phyloP scores from a whole-genome alignment of 2,888 invertebrate species.

The Eupithecia vulgata region DNA sequence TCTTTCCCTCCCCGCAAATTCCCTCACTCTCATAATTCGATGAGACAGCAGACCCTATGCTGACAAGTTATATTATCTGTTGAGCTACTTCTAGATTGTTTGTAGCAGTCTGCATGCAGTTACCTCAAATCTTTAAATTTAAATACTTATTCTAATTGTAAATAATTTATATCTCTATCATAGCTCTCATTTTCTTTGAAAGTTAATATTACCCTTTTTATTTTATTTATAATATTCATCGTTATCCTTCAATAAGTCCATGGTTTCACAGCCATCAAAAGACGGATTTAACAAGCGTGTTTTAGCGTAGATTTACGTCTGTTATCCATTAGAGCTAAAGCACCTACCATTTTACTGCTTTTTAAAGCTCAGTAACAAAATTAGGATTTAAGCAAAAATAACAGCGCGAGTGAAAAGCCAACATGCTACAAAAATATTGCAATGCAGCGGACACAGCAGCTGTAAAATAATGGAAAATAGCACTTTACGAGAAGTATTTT shows the following conservation, averaged over 20 bases:
- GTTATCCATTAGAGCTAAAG: constrained; percentile 51
- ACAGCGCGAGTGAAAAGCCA: constrained; percentile 19
- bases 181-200: neutral
- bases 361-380: constrained; percentile 45
- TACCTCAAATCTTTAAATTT: neutral
- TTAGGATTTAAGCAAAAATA: constrained; percentile 38
- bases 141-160: too few species aligned
- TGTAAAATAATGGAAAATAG: neutral
- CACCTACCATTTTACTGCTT: constrained; percentile 47
- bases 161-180: neutral
- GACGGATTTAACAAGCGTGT: constrained; percentile 47
- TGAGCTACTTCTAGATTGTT: neutral
- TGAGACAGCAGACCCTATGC: too few species aligned
- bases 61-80: too few species aligned
- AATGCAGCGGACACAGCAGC: neutral
- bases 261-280: constrained; percentile 35
- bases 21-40: too few species aligned
- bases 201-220: neutral
- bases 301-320: constrained; percentile 50
- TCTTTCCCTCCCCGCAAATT: too few species aligned
- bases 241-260: neutral
- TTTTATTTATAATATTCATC: neutral
- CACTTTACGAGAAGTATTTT: neutral
- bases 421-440: neutral
- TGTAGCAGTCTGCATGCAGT: neutral